Evolutionary conservation across 2,888 invertebrate species (phyloP).

Genomic region (Ophion ellenae): DNA sequence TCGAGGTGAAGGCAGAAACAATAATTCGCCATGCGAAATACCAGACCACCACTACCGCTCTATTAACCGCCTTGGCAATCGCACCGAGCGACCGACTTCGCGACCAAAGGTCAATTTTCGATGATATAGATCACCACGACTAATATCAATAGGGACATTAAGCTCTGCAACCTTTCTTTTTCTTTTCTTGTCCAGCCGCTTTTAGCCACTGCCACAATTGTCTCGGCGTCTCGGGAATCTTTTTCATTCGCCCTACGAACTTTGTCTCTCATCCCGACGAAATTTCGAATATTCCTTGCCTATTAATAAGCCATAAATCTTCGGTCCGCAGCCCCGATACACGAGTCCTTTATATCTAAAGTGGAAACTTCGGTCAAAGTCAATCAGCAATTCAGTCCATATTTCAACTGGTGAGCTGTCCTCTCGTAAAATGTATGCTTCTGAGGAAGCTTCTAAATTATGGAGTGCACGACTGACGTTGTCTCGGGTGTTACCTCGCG

Average conservation of each 20-base stretch:
- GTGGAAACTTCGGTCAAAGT: background rate
- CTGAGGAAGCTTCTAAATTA: background rate
- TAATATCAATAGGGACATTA: slow-evolving; percentile 19
- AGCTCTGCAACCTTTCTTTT: slow-evolving; percentile 10
- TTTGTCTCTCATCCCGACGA: background rate
- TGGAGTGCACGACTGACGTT: background rate
- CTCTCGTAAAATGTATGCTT: background rate
- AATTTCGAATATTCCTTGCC: slow-evolving; percentile 25
- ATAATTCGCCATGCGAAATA: slow-evolving; percentile 49
- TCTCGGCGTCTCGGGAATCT: background rate
- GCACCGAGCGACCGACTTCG: slow-evolving; percentile 6
- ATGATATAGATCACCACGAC: slow-evolving; percentile 17
- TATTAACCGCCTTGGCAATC: slow-evolving; percentile 13
- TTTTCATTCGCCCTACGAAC: slow-evolving; percentile 12
- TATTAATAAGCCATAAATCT: slow-evolving; percentile 41
- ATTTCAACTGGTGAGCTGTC: background rate
- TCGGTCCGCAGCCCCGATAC: background rate
- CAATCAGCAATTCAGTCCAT: slow-evolving; percentile 3
- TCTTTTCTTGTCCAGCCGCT: background rate
- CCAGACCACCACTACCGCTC: slow-evolving; percentile 34
- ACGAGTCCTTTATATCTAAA: background rate
- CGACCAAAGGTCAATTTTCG: slow-evolving; percentile 52
- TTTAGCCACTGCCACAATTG: slow-evolving; percentile 1
- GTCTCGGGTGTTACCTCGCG: background rate
- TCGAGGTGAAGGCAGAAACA: slow-evolving; percentile 56